Base-by-base conservation (phyloP, 2,113 vertebrate genomes). In the Rostratula benghalensis region DNA sequence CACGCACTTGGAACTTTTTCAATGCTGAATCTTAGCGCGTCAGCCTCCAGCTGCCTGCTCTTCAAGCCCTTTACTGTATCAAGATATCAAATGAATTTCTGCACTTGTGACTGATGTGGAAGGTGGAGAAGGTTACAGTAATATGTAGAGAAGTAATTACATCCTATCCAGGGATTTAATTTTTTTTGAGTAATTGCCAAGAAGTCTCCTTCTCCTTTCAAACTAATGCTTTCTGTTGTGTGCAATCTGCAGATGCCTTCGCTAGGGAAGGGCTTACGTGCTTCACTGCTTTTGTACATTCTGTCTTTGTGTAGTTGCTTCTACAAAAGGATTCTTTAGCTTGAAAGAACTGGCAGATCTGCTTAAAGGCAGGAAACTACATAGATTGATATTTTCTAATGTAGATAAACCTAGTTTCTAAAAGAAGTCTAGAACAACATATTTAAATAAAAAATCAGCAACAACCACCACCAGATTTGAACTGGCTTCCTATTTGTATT, bases 101-200 rank as follows among this genome's bases (percentile, higher is more conserved):
- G 59, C 11, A 6, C 67, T 92, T 86, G 7, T 86, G 75, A 77
- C 59, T 80, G 22, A 90, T 67, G 31, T 30, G 14, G 16, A 24
- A 86, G 68, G 53, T 65, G 85, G 54, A 74, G 75, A 50, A 92
- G 85, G 63, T 77, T 94, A 70, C 54, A 70, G 68, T 59, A 90
- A 83, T 83, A 67, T 74, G 73, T 80, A 92, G 50, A 69, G 71
- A 85, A 88, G 45, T 57, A 87, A 88, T 92, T 88, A 83, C 83
- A 69, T 90, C 25, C 11, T n/a, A n/a, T n/a, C n/a, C n/a, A n/a
- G n/a, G 41, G 57, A 67, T 74, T 54, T 69, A 53, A 35, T 68
- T 81, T 48, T 89, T 39, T 85, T 28, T 63, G 16, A 87, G 10
- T 87, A 68, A 41, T 85, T 90, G 79, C 50, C 37, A 69, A 53